These are phyloP conservation scores for Microtus richardsoni DNA, from an alignment of 2,113 vertebrate genomes.

Conservation along the genomic window DNA sequence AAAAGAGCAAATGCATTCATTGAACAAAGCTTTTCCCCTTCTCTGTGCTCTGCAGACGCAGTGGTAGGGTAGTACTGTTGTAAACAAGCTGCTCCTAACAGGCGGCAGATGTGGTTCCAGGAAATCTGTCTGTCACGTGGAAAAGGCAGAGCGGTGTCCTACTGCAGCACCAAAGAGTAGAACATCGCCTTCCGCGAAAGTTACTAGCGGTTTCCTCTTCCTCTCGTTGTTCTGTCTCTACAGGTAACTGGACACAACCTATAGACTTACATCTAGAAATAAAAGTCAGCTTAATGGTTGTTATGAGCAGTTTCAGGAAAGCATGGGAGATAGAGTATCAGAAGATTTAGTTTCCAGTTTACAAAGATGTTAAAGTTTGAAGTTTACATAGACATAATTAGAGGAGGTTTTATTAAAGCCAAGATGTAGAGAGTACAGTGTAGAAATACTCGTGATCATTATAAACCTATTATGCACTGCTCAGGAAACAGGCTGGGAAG, in stretches of 20 bases:
- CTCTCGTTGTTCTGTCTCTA: background rate
- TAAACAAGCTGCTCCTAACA: background rate
- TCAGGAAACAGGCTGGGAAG: background rate
- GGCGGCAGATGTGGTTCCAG: background rate
- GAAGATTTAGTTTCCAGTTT: background rate
- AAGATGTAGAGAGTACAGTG: background rate
- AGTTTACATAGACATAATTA: background rate
- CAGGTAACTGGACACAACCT: background rate
- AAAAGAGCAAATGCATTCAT: background rate
- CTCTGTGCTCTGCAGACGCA: background rate
- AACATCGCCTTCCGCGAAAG: background rate
- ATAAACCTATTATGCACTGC: background rate
- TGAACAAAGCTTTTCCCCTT: background rate
- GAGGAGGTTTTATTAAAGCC: background rate
- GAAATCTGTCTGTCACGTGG: fast-evolving
- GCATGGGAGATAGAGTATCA: background rate
- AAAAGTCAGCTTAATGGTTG: background rate
- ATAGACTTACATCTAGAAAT: background rate
- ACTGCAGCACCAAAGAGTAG: background rate
- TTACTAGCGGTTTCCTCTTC: background rate
- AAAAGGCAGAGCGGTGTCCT: background rate
- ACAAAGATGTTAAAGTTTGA: background rate
- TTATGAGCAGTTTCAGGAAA: background rate
- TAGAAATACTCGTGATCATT: background rate
- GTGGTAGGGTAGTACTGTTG: background rate